Conservation (phyloP, 2,113 vertebrate species). For the Sphyrna mokarran region DNA sequence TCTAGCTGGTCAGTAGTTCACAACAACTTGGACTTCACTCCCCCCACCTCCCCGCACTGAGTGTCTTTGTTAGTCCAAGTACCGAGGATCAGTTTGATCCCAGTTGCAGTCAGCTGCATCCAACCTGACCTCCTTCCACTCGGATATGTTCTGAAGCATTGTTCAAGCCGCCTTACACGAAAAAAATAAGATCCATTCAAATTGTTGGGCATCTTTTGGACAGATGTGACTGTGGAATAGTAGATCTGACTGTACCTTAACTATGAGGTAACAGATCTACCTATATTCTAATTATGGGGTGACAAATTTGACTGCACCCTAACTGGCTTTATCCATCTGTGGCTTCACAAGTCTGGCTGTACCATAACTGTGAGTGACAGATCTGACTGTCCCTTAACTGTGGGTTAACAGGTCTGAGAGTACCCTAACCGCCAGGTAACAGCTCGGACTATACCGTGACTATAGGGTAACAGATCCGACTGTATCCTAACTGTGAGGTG, state of each 20-base stretch:
- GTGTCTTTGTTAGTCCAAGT: neutral
- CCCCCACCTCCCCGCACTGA: neutral
- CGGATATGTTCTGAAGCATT: neutral
- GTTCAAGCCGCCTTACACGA: neutral
- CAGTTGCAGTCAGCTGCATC: neutral
- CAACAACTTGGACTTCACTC: neutral
- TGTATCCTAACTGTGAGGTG: too few relatives aligned
- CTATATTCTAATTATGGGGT: too few relatives aligned
- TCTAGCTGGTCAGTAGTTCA: neutral
- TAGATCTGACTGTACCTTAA: too few relatives aligned
- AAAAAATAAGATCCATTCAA: neutral
- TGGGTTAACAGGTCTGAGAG: too few relatives aligned
- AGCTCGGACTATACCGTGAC: too few relatives aligned
- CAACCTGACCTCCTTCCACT: neutral
- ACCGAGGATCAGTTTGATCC: neutral
- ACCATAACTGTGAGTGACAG: too few relatives aligned
- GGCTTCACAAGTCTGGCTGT: too few relatives aligned
- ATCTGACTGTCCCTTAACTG: neutral
- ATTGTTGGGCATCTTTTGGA: neutral
- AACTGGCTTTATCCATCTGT: too few relatives aligned
- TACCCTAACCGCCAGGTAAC: too few relatives aligned
- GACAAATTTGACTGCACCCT: too few relatives aligned
- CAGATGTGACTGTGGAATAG: neutral
- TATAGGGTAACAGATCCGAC: too few relatives aligned
- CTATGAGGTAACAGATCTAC: too few relatives aligned